phyloP scores from a whole-genome alignment of 2,888 invertebrate species.

The Aleiodes leptofemur region DNA sequence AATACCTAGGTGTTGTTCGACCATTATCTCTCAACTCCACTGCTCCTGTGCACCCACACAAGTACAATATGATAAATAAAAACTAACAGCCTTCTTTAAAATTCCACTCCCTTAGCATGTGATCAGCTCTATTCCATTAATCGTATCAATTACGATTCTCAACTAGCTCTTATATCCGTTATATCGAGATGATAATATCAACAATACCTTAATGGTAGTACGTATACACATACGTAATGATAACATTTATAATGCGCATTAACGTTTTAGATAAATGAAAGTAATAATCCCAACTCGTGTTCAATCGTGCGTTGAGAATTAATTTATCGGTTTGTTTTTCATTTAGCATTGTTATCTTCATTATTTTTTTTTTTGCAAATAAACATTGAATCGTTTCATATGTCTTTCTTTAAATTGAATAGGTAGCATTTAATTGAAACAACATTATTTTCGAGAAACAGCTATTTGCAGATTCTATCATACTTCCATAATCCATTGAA shows the following conservation, averaged over 20 bases:
- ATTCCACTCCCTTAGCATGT: background rate
- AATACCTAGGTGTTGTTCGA: too few species aligned
- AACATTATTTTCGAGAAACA: slow-evolving; percentile 17
- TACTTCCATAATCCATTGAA: slow-evolving; percentile 29
- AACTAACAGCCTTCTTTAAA: slow-evolving; percentile 25
- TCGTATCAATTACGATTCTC: slow-evolving; percentile 39
- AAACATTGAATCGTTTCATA: background rate
- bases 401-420: slow-evolving; percentile 23
- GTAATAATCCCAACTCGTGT: slow-evolving; percentile 25
- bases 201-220: slow-evolving; percentile 33
- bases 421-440: slow-evolving; percentile 26
- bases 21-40: too few species aligned
- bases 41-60: too few species aligned
- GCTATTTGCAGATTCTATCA: slow-evolving; percentile 7
- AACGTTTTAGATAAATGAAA: slow-evolving; percentile 28
- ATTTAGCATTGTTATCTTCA: slow-evolving; percentile 15
- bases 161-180: slow-evolving; percentile 13
- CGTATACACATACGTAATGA: slow-evolving; percentile 15
- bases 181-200: slow-evolving; percentile 39
- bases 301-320: slow-evolving; percentile 38
- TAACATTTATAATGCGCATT: slow-evolving; percentile 37
- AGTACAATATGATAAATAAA: slow-evolving; percentile 1
- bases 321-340: slow-evolving; percentile 27
- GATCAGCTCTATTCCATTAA: slow-evolving; percentile 15
- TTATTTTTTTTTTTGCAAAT: slow-evolving; percentile 2